Conservation (phyloP, 2,888 invertebrate genomes). For the Calliopum simillimum region DNA sequence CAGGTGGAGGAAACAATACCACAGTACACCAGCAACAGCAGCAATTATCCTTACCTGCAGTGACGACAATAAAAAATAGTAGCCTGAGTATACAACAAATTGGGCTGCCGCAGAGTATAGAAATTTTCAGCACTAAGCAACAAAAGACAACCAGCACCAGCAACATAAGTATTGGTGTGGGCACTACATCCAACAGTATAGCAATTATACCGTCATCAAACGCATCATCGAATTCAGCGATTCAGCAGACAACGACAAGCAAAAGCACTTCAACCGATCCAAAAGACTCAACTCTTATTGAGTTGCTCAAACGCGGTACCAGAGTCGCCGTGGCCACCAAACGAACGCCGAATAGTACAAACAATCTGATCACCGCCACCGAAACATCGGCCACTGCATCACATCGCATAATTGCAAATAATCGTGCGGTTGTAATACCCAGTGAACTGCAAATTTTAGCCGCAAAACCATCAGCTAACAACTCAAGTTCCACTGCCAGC, state of each 20-base stretch:
- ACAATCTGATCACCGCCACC: slow-evolving; percentile 47
- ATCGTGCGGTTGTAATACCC: slow-evolving; percentile 64
- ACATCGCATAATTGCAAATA: slow-evolving; percentile 72
- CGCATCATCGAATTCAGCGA: slow-evolving; percentile 49
- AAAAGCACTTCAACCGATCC: slow-evolving; percentile 67
- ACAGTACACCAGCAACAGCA: slow-evolving; percentile 48
- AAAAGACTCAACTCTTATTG: slow-evolving; percentile 83
- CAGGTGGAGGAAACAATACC: slow-evolving; percentile 52
- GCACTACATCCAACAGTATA: slow-evolving; percentile 55
- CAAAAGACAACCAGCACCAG: slow-evolving; percentile 53
- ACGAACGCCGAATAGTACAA: slow-evolving; percentile 69
- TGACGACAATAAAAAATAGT: slow-evolving; percentile 55
- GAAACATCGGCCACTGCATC: slow-evolving; percentile 55
- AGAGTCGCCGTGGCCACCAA: slow-evolving; percentile 80
- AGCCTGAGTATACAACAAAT: slow-evolving; percentile 60
- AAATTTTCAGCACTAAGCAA: slow-evolving; percentile 59
- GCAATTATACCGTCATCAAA: slow-evolving; percentile 51
- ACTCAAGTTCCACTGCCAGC: slow-evolving; percentile 42
- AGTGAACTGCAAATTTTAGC: slow-evolving; percentile 61
- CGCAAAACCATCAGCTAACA: slow-evolving; percentile 53
- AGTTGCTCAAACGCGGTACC: slow-evolving; percentile 78
- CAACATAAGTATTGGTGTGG: slow-evolving; percentile 56
- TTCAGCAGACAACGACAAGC: slow-evolving; percentile 53
- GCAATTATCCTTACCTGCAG: slow-evolving; percentile 58
- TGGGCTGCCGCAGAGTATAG: slow-evolving; percentile 60